Evolutionary conservation across 2,797 vertebrate genomes (phyloP).

Genomic region (Rhabdophis nuchalis): DNA sequence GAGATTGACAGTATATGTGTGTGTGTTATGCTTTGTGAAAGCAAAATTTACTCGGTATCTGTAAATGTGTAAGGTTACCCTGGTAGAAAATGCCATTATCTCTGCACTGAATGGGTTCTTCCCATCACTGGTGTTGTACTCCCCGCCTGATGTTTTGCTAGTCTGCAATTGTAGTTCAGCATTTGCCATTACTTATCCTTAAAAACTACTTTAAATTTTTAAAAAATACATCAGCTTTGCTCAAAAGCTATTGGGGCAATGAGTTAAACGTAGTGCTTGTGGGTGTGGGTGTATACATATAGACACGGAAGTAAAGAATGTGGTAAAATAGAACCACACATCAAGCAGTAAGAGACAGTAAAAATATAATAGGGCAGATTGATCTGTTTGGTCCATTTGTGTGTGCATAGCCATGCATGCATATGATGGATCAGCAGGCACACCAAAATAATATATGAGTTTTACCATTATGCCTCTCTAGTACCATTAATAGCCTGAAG

Average conservation of each 20-base stretch:
- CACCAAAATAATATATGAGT: background rate
- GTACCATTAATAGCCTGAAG: slow-evolving; percentile 9
- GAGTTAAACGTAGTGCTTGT: background rate
- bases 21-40: background rate
- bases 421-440: slow-evolving; percentile 4
- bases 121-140: background rate
- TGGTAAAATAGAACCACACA: background rate
- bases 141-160: background rate
- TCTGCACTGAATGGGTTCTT: background rate
- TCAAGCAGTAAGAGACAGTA: background rate
- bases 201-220: background rate
- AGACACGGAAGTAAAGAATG: background rate
- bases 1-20: background rate
- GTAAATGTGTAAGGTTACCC: background rate
- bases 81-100: background rate
- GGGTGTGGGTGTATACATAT: background rate
- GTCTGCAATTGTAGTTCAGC: background rate
- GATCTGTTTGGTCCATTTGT: background rate
- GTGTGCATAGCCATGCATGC: background rate
- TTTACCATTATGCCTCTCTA: background rate
- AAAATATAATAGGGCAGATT: background rate
- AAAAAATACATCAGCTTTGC: background rate
- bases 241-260: background rate
- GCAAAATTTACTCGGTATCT: background rate
- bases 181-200: background rate